Base-by-base conservation (phyloP, 2,113 vertebrate species). In the Malurus elegans region DNA sequence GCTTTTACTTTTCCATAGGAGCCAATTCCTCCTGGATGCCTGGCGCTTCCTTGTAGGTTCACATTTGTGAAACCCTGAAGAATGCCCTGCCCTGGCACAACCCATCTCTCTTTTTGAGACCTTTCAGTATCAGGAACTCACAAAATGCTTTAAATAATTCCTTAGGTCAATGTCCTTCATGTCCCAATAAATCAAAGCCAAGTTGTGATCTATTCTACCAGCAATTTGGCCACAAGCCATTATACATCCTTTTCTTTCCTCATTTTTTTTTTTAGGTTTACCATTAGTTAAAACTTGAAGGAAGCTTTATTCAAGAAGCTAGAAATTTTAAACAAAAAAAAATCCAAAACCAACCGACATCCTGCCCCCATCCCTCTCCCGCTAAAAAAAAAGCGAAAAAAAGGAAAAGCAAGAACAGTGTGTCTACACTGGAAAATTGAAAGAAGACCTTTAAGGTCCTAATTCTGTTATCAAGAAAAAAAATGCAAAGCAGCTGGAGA, bases 401-500 rank as follows among this genome's bases (percentile, higher is more conserved):
- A 44, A 26, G 2, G 18, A 38, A 45, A 65, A 15, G 5, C 8
- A 62, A 70, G 17, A 72, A 45, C 6, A 45, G 14, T 42, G 14
- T 23, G 69, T 57, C 64, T 73, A 21, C 14, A 45, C 16, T 36
- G 25, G 31, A 66, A 93, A 80, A 70, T 2, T 5, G 45, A 71
- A 91, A 87, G 7, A 51, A 8, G 6, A 72, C 4, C 10, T 62
- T 82, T 73, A 73, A 26, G 34, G 26, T 76, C n/a, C 34, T 80
- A 40, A 73, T 86, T 86, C 24, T 66, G 31, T 85, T 64, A 90
- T 79, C 44, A 82, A 44, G 44, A 7, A 56, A 93, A 95, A 95
- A 95, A 78, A 83, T 66, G 60, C 42, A 94, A 93, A 89, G 81
- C 54, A 74, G 58, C 66, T 76, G 73, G 45, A 92, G 53, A 23